Conservation (phyloP, 2,888 invertebrate genomes). For the Diplazon laetatorius region DNA sequence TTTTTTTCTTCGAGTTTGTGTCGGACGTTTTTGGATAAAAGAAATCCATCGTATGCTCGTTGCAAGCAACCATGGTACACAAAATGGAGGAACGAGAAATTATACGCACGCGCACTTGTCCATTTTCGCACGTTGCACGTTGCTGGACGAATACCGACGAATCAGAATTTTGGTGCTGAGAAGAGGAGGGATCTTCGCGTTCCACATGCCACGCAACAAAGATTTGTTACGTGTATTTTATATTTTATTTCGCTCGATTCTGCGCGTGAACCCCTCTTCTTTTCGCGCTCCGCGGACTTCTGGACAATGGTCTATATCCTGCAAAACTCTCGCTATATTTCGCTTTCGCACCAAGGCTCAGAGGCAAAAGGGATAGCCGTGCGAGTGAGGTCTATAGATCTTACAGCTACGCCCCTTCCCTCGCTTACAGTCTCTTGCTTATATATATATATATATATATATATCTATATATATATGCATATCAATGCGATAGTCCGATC, state of each 20-base stretch:
- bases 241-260: constrained; percentile 45
- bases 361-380: constrained; percentile 36
- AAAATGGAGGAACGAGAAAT: constrained; percentile 36
- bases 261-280: constrained; percentile 26
- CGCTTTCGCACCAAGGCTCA: constrained; percentile 56
- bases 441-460: constrained; percentile 21
- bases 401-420: constrained; percentile 43
- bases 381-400: constrained; percentile 56
- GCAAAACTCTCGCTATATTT: constrained; percentile 47
- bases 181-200: constrained; percentile 1
- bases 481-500: constrained; percentile 59
- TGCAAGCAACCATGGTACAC: constrained; percentile 2
- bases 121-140: constrained; percentile 60
- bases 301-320: constrained; percentile 57
- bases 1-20: no score
- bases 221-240: constrained; percentile 28
- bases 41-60: no score
- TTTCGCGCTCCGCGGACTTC: constrained; percentile 41
- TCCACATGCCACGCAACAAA: constrained; percentile 4
- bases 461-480: constrained; percentile 10
- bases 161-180: background rate
- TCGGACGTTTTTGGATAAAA: no score
- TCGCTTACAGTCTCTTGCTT: background rate
- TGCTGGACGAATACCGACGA: no score
- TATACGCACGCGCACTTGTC: constrained; percentile 50